Evolutionary conservation across 2,797 vertebrate genomes (phyloP).

Genomic region (Cercopithecus petaurista): DNA sequence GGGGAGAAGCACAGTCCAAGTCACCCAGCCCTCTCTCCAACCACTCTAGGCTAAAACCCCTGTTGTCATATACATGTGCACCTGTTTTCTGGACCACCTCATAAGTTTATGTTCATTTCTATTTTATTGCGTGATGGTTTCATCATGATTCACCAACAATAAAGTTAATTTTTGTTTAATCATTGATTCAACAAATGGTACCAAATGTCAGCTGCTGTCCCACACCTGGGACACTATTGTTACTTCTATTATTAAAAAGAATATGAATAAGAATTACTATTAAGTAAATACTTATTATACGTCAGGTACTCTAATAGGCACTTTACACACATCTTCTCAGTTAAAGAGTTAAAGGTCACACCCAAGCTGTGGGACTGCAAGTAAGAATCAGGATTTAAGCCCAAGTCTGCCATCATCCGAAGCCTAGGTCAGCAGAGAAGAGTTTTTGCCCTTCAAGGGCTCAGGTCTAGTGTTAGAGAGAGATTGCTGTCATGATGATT

Average conservation of each 20-base stretch:
- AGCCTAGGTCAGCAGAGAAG: background rate
- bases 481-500: background rate
- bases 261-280: background rate
- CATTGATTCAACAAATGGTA: background rate
- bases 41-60: background rate
- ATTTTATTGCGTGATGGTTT: background rate
- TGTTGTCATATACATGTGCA: background rate
- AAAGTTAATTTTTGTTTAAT: background rate
- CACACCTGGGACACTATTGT: background rate
- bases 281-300: background rate
- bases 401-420: background rate
- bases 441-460: background rate
- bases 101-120: background rate
- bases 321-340: background rate
- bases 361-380: background rate
- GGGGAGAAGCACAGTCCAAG: fast-evolving
- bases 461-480: background rate
- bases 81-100: background rate
- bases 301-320: background rate
- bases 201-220: background rate
- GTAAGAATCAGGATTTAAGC: background rate
- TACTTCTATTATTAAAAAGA: background rate
- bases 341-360: background rate
- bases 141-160: background rate
- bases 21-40: background rate